Evolutionary conservation across 2,113 vertebrate species (phyloP).

Genomic region (Gobio gobio): DNA sequence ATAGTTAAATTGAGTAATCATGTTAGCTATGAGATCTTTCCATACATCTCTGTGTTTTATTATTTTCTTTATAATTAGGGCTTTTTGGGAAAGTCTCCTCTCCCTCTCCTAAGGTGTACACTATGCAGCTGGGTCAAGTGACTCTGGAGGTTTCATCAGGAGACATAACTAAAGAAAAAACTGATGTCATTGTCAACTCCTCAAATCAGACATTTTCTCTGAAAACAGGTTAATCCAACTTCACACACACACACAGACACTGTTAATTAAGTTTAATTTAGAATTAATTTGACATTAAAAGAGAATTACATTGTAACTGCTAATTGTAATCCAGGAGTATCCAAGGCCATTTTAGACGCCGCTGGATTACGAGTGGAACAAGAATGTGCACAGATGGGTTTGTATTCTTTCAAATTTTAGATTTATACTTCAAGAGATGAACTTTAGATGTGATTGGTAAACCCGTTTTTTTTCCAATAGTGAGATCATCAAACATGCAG

Average conservation of each 20-base stretch:
- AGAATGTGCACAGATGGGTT: conserved; percentile 78
- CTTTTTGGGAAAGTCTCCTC: conserved; percentile 60
- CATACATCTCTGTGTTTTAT: background rate
- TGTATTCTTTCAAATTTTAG: conserved; percentile 29
- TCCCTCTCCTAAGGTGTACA: conserved; percentile 65
- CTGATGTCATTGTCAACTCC: conserved; percentile 87
- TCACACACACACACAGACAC: background rate
- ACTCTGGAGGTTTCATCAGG: conserved; percentile 79
- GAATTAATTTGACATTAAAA: background rate
- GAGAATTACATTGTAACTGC: background rate
- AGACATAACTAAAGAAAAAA: conserved; percentile 84
- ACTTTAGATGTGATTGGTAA: background rate
- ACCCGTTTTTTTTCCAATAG: conserved; percentile 27
- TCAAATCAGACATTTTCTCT: conserved; percentile 74
- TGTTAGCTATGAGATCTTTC: background rate
- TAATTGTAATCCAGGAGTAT: conserved; percentile 79
- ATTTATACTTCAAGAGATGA: background rate
- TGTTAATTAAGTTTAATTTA: background rate
- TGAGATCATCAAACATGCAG: conserved; percentile 59
- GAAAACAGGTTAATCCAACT: conserved; percentile 75
- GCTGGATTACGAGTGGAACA: conserved; percentile 77
- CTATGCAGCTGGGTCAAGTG: conserved; percentile 80
- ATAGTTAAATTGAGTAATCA: background rate
- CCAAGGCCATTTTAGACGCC: conserved; percentile 83
- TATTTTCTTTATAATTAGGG: conserved; percentile 33